phyloP scores from a whole-genome alignment of 2,797 vertebrate species.

The Ctenopoma multispine region DNA sequence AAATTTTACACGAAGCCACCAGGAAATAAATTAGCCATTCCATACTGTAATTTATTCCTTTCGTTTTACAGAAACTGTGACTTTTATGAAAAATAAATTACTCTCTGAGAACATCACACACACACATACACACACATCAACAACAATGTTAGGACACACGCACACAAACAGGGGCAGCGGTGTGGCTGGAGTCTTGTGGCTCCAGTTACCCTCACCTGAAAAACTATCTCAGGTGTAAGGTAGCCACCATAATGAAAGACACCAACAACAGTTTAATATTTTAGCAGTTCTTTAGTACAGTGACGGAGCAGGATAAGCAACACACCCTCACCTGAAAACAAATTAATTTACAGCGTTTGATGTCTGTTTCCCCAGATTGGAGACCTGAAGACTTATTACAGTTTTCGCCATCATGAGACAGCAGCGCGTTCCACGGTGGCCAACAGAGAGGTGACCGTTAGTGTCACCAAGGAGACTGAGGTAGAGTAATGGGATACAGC shows the following conservation, averaged over 20 bases:
- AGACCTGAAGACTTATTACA: constrained; percentile 90
- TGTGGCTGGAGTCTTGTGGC: constrained; percentile 52
- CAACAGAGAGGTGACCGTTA: constrained; percentile 88
- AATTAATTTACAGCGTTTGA: constrained; percentile 33
- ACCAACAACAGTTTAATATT: constrained; percentile 77
- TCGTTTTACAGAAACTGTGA: constrained; percentile 30
- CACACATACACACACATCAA: constrained; percentile 10
- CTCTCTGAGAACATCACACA: constrained; percentile 10
- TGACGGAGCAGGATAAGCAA: constrained; percentile 19
- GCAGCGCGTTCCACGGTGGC: constrained; percentile 87
- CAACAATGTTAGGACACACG: background rate
- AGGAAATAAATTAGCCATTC: constrained; percentile 27
- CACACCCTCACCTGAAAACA: constrained; percentile 19
- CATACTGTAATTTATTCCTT: constrained; percentile 22
- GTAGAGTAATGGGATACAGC: constrained; percentile 85
- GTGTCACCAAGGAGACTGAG: constrained; percentile 92
- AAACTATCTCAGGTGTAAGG: constrained; percentile 80
- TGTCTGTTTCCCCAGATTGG: constrained; percentile 87
- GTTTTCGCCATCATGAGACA: constrained; percentile 90
- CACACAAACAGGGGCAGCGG: constrained; percentile 23
- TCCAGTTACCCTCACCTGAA: constrained; percentile 80
- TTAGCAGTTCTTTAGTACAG: constrained; percentile 68
- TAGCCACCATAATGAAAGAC: constrained; percentile 74
- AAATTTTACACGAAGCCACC: constrained; percentile 31
- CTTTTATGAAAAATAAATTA: constrained; percentile 28